Conservation (phyloP, 2,888 invertebrate genomes). For the Thumatha senex region DNA sequence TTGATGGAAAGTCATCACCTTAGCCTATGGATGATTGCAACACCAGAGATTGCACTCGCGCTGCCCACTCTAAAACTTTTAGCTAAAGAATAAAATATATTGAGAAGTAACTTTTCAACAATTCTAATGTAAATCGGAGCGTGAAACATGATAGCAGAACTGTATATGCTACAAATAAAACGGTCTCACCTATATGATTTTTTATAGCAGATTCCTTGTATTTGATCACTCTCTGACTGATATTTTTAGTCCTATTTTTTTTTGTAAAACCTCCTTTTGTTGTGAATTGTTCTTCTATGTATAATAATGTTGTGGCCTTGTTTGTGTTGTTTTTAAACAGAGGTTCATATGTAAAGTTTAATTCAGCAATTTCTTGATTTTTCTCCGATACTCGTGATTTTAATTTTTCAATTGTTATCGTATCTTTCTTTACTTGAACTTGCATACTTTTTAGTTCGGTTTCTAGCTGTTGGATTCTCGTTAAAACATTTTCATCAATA, state of each 20-base stretch:
- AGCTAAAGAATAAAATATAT: no score
- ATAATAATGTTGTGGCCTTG: no score
- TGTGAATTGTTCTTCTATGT: background rate
- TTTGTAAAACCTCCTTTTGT: background rate
- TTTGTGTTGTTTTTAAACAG: background rate
- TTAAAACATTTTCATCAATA: background rate
- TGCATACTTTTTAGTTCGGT: background rate
- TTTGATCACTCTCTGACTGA: no score
- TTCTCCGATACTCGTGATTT: background rate
- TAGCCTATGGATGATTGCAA: no score
- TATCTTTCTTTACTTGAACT: background rate
- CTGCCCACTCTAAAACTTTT: no score
- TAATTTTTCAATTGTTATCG: background rate
- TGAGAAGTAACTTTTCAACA: no score
- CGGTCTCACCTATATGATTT: no score
- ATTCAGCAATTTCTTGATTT: background rate
- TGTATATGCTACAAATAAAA: no score
- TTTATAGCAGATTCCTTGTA: background rate
- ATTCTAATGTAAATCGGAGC: no score
- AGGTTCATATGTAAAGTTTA: background rate
- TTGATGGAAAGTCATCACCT: no score
- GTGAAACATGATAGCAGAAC: no score
- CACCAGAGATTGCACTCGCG: no score
- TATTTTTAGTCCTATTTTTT: background rate
- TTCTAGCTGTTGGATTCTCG: background rate